These are phyloP conservation scores for Macroglossus sobrinus DNA, from an alignment of 2,113 vertebrate species.

Conservation along the genomic window DNA sequence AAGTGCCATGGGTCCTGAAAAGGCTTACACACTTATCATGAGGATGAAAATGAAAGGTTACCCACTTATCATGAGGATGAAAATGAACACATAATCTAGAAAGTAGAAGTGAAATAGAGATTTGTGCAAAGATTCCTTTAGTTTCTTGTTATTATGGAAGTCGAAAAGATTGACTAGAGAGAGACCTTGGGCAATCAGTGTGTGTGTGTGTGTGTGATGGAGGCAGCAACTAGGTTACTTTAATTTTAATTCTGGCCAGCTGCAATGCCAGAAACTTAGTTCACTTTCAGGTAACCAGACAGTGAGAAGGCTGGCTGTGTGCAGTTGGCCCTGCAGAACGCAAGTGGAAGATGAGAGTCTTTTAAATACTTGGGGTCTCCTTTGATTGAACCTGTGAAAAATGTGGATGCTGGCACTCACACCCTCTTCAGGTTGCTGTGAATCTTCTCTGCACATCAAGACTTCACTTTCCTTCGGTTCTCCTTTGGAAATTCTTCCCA, in stretches of 20 bases:
- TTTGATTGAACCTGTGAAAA: neutral
- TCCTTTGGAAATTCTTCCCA: neutral
- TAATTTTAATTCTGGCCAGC: neutral
- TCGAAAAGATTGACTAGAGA: neutral
- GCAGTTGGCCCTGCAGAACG: no score
- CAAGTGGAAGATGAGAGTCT: neutral
- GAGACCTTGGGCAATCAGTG: neutral
- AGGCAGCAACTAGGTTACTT: no score
- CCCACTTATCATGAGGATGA: neutral
- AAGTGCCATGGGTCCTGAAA: neutral
- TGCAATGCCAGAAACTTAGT: neutral
- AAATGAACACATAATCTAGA: neutral
- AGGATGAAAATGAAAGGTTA: neutral
- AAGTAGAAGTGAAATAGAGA: neutral
- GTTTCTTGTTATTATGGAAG: neutral
- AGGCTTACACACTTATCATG: rapidly evolving
- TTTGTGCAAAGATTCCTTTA: neutral
- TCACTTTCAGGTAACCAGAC: neutral
- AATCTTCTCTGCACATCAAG: neutral
- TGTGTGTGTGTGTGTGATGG: no score
- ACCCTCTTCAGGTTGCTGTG: rapidly evolving
- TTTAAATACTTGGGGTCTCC: neutral
- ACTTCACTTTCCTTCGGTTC: neutral
- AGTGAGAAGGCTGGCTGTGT: neutral
- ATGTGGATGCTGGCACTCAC: neutral